Base-by-base conservation (phyloP, 2,797 vertebrate genomes). In the Micropoecilia bifurca region DNA sequence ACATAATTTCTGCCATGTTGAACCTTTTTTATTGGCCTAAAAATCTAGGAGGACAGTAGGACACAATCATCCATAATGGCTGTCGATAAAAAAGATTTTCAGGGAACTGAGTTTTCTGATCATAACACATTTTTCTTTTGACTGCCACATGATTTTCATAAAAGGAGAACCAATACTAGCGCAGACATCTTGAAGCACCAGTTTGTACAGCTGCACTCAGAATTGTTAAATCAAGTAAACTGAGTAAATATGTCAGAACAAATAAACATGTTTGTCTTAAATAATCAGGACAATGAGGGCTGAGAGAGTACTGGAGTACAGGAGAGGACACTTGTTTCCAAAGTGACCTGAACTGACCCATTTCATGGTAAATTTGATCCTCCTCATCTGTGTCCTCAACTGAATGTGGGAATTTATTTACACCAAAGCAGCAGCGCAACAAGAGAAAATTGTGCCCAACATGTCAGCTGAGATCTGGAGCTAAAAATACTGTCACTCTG, bases 341-440 rank as follows among this genome's bases (percentile, higher is more conserved):
- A 22, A 79, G 25, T 72, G 71, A 85, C 84, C 85, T 36, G 36
- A 85, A 80, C 81, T 43, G 14, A 36, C 57, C 39, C 71, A 39
- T 82, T 80, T 80, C 75, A 71, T 33, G 43, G 22, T 4, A 83
- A 82, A 87, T 80, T 33, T 1, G 22, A 82, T 79, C 75, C 43
- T 74, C 75, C 75, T 68, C 25, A 73, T 80, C 72, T 63, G 30
- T 16, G 14, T 41, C 39, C 63, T 68, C 16, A 8, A 80, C 74
- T 28, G 36, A 76, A 28, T 55, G 45, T n/a, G 53, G 48, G 30
- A 63, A 78, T 80, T 79, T 45, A 68, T 78, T 77, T 72, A 28
- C 30, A 71, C 73, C 14, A 7, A 39, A 83, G 30, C 74, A 53
- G 46, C 16, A 59, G 50, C 20, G 10, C 6, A 0, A 73, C 72